Percentiles rank a stretch among this genome's conserved stretches.
phyloP scores from a whole-genome alignment of 2,888 invertebrate species.

The Cacoxenus indagator region DNA sequence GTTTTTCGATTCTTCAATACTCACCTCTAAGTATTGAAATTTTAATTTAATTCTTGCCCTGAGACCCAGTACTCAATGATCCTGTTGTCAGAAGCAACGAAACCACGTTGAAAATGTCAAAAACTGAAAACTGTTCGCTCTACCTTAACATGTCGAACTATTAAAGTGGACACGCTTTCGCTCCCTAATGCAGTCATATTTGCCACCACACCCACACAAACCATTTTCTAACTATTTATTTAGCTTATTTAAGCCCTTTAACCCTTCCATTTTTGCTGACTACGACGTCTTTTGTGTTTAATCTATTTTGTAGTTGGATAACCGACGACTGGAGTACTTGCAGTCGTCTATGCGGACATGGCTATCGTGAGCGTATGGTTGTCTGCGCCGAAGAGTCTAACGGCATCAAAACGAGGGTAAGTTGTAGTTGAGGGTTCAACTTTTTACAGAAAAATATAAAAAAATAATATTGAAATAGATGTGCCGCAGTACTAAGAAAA shows the following conservation, averaged over 20 bases:
- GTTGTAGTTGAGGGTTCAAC: constrained; percentile 55
- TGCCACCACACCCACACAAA: background rate
- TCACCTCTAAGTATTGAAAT: too few species aligned
- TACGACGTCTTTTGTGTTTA: background rate
- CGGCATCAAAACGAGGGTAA: constrained; percentile 82
- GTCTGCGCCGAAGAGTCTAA: constrained; percentile 88
- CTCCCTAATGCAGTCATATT: background rate
- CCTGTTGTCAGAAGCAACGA: too few species aligned
- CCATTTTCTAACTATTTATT: constrained; percentile 16
- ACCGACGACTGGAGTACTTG: constrained; percentile 91
- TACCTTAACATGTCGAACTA: constrained; percentile 2
- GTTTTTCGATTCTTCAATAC: too few species aligned
- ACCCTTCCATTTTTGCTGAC: background rate
- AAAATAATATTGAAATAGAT: background rate
- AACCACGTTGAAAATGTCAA: too few species aligned
- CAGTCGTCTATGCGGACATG: constrained; percentile 89
- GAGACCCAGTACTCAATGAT: too few species aligned
- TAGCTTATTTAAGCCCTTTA: constrained; percentile 3
- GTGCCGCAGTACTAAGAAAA: background rate
- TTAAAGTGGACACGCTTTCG: constrained; percentile 3
- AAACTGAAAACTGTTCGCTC: too few species aligned
- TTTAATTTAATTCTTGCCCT: too few species aligned
- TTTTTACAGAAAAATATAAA: background rate
- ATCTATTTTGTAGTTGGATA: constrained; percentile 80
- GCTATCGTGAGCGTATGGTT: constrained; percentile 83